phyloP scores from a whole-genome alignment of 1,140 invertebrate species.

The Drosophila ficusphila region DNA sequence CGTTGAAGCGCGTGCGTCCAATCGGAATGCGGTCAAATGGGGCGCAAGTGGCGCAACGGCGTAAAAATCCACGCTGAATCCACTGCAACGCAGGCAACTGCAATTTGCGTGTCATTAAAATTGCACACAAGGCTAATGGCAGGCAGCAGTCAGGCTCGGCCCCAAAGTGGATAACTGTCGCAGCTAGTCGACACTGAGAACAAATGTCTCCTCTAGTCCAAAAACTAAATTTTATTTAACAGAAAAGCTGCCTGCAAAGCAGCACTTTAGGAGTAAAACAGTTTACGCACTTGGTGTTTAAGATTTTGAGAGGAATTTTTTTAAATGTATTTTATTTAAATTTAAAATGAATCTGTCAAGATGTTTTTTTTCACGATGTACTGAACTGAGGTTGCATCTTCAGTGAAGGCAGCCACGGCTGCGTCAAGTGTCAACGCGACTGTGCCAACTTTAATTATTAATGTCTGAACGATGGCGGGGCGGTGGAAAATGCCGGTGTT shows the following conservation, averaged over 20 bases:
- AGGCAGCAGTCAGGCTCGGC: conserved; percentile 26
- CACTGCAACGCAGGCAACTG: conserved; percentile 45
- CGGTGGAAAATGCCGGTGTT: neutral
- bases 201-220: neutral
- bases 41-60: conserved; percentile 41
- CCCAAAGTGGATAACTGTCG: conserved; percentile 35
- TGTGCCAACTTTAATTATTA: conserved; percentile 63
- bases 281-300: no score
- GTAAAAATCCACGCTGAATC: conserved; percentile 27
- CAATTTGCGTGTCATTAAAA: conserved; percentile 82
- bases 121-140: conserved; percentile 81
- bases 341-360: neutral
- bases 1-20: conserved; percentile 65
- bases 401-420: conserved; percentile 24
- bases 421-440: conserved; percentile 56
- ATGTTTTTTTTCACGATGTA: conserved; percentile 1
- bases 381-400: conserved; percentile 9
- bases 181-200: conserved; percentile 8
- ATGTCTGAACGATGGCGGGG: conserved; percentile 53
- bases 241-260: no score
- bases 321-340: no score
- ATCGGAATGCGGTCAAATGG: conserved; percentile 78
- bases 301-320: no score
- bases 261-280: no score
- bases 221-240: neutral